These are phyloP conservation scores for Sinosuthora webbiana DNA, from an alignment of 2,113 vertebrate genomes.

Conservation along the genomic window DNA sequence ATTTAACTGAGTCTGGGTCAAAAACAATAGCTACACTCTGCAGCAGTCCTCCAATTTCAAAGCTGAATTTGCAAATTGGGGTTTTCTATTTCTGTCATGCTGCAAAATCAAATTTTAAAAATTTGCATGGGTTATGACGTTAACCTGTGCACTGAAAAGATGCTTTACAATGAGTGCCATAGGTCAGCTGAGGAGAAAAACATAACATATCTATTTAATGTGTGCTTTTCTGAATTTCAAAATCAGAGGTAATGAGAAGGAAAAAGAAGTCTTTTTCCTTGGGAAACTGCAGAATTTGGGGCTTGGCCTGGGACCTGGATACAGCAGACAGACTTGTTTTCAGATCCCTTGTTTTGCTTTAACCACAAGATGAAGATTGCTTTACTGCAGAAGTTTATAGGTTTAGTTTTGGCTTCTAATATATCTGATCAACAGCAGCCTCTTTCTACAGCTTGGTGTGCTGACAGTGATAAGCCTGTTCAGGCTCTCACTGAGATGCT, in stretches of 20 bases:
- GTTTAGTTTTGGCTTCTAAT: background rate
- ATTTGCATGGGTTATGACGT: background rate
- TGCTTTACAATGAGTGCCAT: fast-evolving
- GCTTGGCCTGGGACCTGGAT: background rate
- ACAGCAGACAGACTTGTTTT: background rate
- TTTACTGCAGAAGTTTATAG: background rate
- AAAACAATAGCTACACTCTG: background rate
- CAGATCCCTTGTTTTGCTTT: background rate
- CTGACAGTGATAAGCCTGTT: background rate
- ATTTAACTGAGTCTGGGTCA: background rate
- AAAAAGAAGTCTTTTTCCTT: fast-evolving
- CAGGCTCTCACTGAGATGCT: background rate
- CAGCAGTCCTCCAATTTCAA: background rate
- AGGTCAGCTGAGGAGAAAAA: background rate
- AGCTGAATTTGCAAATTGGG: background rate
- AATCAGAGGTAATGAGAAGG: background rate
- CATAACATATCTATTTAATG: background rate
- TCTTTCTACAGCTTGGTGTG: background rate
- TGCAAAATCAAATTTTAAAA: background rate
- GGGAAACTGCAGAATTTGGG: fast-evolving
- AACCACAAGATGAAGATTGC: background rate
- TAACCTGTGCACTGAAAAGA: background rate
- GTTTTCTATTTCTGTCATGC: background rate
- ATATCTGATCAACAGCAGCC: background rate
- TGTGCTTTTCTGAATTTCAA: background rate